These are phyloP conservation scores for Mixornis gularis DNA, from an alignment of 2,113 vertebrate species.

Conservation along the genomic window DNA sequence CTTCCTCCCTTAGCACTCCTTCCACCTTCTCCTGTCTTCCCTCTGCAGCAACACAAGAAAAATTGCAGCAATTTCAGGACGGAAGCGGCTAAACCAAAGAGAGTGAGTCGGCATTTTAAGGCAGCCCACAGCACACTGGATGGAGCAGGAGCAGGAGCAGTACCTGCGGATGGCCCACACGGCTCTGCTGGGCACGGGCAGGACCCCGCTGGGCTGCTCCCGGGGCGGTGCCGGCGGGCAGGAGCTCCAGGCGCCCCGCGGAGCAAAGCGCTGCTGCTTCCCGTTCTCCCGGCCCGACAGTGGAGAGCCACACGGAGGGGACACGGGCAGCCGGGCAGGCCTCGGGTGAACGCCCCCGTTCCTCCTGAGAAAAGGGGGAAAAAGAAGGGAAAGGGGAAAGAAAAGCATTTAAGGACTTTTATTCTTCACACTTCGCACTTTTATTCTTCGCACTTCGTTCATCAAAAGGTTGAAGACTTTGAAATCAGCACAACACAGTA, in stretches of 20 bases:
- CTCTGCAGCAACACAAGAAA: neutral
- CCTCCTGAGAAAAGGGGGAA: slow-evolving; percentile 25
- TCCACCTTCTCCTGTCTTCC: neutral
- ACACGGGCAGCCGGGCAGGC: neutral
- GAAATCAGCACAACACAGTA: neutral
- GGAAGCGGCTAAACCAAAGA: fast-evolving
- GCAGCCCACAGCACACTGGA: neutral
- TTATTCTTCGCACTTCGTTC: neutral
- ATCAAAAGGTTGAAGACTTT: neutral
- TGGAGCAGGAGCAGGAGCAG: fast-evolving
- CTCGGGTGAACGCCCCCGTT: slow-evolving; percentile 9
- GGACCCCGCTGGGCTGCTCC: slow-evolving; percentile 12
- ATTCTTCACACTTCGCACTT: neutral
- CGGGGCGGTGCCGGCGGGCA: neutral
- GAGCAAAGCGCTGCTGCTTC: slow-evolving; percentile 58
- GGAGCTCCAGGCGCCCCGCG: slow-evolving; percentile 59
- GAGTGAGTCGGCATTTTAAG: neutral
- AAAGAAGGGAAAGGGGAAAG: neutral
- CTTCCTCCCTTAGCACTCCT: neutral
- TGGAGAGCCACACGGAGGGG: neutral
- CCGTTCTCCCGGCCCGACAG: slow-evolving; percentile 32
- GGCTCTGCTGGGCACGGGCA: slow-evolving; percentile 32
- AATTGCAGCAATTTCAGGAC: neutral
- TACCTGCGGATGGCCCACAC: slow-evolving; percentile 68
- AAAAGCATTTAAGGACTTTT: neutral